These are phyloP conservation scores for Eretmocerus hayati DNA, from an alignment of 2,888 invertebrate species.

Conservation along the genomic window DNA sequence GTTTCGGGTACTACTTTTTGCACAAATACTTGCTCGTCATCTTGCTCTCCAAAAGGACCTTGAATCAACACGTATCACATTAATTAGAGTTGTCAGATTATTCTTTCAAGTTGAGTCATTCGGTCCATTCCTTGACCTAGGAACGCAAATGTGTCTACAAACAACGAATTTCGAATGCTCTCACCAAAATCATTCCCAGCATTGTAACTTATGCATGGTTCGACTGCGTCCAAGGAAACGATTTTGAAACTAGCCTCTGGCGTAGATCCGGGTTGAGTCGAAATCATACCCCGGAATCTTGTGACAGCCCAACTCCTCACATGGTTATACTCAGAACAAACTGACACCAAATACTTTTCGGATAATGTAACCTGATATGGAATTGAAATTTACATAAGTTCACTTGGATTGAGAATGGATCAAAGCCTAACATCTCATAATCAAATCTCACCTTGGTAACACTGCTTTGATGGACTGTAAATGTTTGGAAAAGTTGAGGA, in stretches of 20 bases:
- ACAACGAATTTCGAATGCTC: background rate
- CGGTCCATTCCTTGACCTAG: too few species aligned
- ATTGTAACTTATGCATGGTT: conserved; percentile 57
- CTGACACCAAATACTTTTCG: conserved; percentile 90
- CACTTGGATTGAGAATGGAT: background rate
- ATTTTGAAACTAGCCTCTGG: conserved; percentile 97
- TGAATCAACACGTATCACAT: background rate
- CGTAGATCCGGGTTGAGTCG: conserved; percentile 96
- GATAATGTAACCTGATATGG: conserved; percentile 73
- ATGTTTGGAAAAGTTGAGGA: conserved; percentile 96
- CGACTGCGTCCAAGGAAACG: conserved; percentile 69
- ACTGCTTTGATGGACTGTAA: conserved; percentile 93
- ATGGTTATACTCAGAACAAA: conserved; percentile 97
- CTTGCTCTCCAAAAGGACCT: conserved; percentile 96
- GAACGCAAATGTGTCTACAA: background rate
- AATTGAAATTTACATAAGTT: conserved; percentile 3
- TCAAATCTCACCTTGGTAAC: conserved; percentile 82
- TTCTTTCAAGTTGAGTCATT: too few species aligned
- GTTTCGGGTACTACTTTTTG: conserved; percentile 97
- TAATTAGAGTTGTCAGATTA: too few species aligned
- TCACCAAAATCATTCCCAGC: conserved; percentile 57
- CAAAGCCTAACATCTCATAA: too few species aligned
- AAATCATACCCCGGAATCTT: conserved; percentile 95
- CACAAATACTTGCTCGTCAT: conserved; percentile 96
- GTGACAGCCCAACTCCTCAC: conserved; percentile 96